Conservation (phyloP, 2,888 invertebrate genomes). For the Itoplectis maculator region DNA sequence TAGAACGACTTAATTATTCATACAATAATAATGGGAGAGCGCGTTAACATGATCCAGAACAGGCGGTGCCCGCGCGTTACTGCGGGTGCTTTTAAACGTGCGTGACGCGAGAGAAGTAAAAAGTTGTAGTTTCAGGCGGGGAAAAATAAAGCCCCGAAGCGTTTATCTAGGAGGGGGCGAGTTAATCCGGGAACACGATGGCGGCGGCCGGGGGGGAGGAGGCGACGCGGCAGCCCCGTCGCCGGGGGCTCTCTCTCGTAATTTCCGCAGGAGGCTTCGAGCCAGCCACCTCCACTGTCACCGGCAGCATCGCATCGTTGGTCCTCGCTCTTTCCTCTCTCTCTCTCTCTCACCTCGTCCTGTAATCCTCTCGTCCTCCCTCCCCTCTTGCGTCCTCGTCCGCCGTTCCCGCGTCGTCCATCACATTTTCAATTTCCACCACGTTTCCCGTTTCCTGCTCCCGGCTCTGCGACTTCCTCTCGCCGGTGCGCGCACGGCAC, state of each 20-base stretch:
- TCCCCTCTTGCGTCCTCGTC: conserved; percentile 8
- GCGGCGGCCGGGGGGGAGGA: conserved; percentile 28
- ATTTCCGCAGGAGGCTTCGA: conserved; percentile 66
- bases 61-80: not conserved
- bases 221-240: too few species aligned
- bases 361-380: conserved; percentile 45
- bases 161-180: conserved; percentile 52
- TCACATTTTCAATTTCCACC: conserved; percentile 85
- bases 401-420: conserved; percentile 74
- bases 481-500: conserved; percentile 25
- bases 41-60: not conserved
- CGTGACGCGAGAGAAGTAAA: conserved; percentile 12
- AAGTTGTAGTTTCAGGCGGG: conserved; percentile 28
- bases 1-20: conserved; percentile 16
- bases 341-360: not conserved
- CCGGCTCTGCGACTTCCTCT: conserved; percentile 63
- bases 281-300: conserved; percentile 22
- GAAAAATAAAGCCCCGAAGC: conserved; percentile 44
- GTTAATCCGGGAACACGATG: conserved; percentile 63
- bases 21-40: not conserved
- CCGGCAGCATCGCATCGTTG: conserved; percentile 38
- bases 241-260: conserved; percentile 65
- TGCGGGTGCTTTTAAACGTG: not conserved
- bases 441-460: conserved; percentile 83
- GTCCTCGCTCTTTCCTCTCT: conserved; percentile 27